Evolutionary conservation across 2,113 vertebrate species (phyloP), one percentile per base, ranked within the genome.

Genomic region (Melanerpes aurifrons): DNA sequence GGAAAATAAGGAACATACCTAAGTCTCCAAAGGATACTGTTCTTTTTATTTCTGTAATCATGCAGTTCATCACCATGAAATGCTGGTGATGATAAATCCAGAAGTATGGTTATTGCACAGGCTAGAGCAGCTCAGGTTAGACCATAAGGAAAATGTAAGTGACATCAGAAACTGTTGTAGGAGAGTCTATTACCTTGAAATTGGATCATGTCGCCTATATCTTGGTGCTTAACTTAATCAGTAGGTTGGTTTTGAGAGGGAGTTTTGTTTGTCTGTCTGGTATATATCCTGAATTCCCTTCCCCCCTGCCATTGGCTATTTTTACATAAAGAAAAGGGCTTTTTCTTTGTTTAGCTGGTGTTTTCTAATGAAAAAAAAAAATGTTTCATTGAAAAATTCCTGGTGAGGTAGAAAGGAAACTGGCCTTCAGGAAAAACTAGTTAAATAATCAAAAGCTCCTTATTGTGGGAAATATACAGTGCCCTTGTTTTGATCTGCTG

Each of bases 231-330:
- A 59, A 56, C 54, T 88, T 62, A 67, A 86, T 47, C 61, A 59
- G 19, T 21, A 58, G 78, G 16, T 59, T 90, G 37, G 74, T 91
- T 89, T 31, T 82, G 45, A 53, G 67, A 78, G 14, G 47, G 29
- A 57, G 26, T 73, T 80, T 53, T 85, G 53, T 91, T 92, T 88
- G 89, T 73, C 73, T 91, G 91, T 89, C 86, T 94, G 75, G 21
- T 53, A 15, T 47, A 31, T 77, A 94, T 87, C 87, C 92, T 95
- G 76, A 79, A 71, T 73, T 92, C 31, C 62, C 31, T 56, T 8
- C 32, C 45, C 20, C 47, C 66, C 1, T 0, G 13, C 81, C n/a
- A 19, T 6, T 85, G 79, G 31, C 47, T 91, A 10, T 86, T 91
- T 92, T 80, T 86, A 43, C 50, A 25, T 66, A 67, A 80, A 91